Evolutionary conservation across 2,888 invertebrate genomes (phyloP), one percentile per base, ranked within the genome.

Genomic region (Campoletis raptor): DNA sequence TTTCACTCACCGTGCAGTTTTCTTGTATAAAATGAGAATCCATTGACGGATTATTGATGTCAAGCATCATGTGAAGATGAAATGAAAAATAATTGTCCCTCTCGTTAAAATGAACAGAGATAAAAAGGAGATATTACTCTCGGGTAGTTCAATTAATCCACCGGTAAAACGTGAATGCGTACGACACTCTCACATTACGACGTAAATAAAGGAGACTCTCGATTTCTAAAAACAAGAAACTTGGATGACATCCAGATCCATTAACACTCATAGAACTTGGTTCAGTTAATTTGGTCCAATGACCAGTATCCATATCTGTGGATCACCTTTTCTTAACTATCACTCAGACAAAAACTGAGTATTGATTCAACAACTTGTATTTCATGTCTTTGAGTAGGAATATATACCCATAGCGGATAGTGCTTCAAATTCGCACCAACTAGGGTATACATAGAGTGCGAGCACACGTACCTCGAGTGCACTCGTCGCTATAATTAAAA

Each of bases 401-500:
- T 40, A 48, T 48, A 74, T 40, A 40, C 36, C 57, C 5, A 15
- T 15, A 15, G 36, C 15, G 57, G 57, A 40, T 36, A 72, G 52
- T 36, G 72, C 73, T 48, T 36, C 18, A 70, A n/a, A 77, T 83
- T 67, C 61, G 18, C 61, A 76, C 74, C 74, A 76, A 77, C 66
- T 45, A n/a, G 61, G 30, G 15, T 78, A 24, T 57, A 79, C 42
- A 42, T 42, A 57, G 30, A 42, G 40, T 40, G 12, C 30, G 36
- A 21, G 48, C 64, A 72, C 36, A 36, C 54, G 37, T 52, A 52
- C 15, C 66, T 81, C 76, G 64, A 83, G 83, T 69, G 61, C 37
- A 69, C 81, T 67, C 72, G 77, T 67, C 77, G 80, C 73, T 73
- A 57, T 83, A 77, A 83, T 80, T 83, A 74, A 86, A 86, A 79